phyloP scores from a whole-genome alignment of 2,797 vertebrate species.

The Tokudaia tokunoshimensis region DNA sequence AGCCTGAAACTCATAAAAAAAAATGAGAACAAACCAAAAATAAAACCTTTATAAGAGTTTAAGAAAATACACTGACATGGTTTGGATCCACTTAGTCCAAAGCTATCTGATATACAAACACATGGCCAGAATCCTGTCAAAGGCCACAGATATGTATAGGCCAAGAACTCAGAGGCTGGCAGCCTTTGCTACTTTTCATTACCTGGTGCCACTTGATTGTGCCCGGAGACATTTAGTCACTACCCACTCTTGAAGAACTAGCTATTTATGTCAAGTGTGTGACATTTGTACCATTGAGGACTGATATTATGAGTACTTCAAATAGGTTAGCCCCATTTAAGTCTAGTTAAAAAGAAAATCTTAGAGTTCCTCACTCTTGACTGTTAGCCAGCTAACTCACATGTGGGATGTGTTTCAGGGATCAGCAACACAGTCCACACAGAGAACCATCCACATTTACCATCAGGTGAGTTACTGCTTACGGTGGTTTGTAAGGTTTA shows the following conservation, averaged over 20 bases:
- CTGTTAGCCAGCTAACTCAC: not conserved
- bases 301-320: not conserved
- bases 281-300: conserved; percentile 3
- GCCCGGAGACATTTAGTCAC: not conserved
- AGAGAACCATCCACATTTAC: not conserved
- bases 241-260: not conserved
- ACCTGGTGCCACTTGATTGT: not conserved
- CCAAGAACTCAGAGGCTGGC: not conserved
- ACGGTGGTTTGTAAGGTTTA: not conserved
- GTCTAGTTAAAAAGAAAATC: not conserved
- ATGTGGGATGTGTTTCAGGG: not conserved
- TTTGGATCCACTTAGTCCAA: not conserved
- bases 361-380: conserved; percentile 36
- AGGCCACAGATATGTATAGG: not conserved
- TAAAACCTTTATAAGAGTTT: not conserved
- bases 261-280: not conserved
- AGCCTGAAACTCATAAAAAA: conserved; percentile 14
- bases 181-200: not conserved
- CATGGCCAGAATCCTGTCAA: not conserved
- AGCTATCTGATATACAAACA: not conserved
- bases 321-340: conserved; percentile 24
- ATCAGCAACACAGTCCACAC: not conserved
- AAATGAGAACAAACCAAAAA: conserved; percentile 15
- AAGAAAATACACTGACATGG: not conserved
- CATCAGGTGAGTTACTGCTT: not conserved